Conservation (phyloP, 1,140 invertebrate genomes). For the Steinernema khuongi region DNA sequence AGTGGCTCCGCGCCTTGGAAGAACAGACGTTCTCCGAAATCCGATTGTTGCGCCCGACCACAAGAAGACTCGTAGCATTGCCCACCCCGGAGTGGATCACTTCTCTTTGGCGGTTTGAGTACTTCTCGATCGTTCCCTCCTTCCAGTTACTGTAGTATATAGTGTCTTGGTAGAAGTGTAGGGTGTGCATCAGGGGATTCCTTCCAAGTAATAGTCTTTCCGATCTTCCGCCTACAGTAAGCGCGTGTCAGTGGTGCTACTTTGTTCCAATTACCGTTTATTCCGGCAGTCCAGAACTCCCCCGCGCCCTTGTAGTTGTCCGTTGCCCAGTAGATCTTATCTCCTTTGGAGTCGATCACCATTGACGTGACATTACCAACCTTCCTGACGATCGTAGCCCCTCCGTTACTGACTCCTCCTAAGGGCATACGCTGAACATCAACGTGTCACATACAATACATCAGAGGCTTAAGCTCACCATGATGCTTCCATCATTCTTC, state of each 20-base stretch:
- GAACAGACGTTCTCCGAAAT: background rate
- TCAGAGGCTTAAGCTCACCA: background rate
- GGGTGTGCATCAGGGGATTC: background rate
- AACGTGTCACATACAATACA: background rate
- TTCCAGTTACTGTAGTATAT: background rate
- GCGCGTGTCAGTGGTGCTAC: no score
- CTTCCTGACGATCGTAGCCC: background rate
- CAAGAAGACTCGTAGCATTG: background rate
- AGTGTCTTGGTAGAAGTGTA: background rate
- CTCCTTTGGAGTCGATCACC: background rate
- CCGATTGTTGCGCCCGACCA: background rate
- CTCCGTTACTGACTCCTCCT: background rate
- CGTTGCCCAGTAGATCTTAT: slow-evolving; percentile 2
- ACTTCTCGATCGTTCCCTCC: background rate
- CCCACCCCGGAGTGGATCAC: background rate
- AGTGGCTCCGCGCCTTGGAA: background rate
- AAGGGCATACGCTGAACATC: background rate
- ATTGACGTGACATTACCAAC: background rate
- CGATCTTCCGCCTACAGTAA: background rate
- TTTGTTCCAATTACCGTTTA: no score
- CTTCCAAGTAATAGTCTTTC: background rate
- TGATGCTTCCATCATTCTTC: background rate
- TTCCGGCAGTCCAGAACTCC: background rate
- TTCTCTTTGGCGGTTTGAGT: background rate
- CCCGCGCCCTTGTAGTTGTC: background rate